These are phyloP conservation scores for Mongoloraphidia duomilia DNA, from an alignment of 2,888 invertebrate genomes.

Conservation along the genomic window DNA sequence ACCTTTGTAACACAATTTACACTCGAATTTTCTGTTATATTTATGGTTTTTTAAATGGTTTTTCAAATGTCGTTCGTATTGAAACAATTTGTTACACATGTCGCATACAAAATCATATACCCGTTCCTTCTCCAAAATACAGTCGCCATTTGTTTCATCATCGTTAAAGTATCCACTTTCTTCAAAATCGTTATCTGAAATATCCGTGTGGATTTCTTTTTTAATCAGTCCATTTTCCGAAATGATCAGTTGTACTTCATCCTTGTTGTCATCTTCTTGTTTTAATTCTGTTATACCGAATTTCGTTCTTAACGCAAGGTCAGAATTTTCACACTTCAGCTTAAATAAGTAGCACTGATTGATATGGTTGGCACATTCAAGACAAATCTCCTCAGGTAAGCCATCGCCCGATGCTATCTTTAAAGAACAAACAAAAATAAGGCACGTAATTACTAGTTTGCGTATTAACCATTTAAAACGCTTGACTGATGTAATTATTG, in stretches of 20 bases:
- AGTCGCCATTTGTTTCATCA: no score
- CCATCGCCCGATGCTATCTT: constrained; percentile 16
- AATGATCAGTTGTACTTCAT: constrained; percentile 9
- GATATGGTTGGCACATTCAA: constrained; percentile 14
- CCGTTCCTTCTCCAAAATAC: no score
- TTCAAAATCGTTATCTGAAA: no score
- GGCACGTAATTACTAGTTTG: no score
- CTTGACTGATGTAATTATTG: not conserved
- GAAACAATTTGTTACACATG: no score
- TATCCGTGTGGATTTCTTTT: no score
- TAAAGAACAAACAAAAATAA: constrained; percentile 2
- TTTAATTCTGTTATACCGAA: not conserved
- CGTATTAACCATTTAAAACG: no score
- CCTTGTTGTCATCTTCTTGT: no score
- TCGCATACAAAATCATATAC: no score
- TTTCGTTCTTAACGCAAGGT: constrained; percentile 6
- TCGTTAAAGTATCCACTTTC: no score
- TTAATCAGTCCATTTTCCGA: no score
- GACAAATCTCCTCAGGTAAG: constrained; percentile 16
- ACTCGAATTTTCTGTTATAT: not conserved
- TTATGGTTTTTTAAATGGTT: not conserved
- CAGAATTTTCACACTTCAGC: constrained; percentile 11
- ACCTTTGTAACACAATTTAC: not conserved
- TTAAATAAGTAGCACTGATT: constrained; percentile 13
- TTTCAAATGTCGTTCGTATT: no score